Base-by-base conservation (phyloP, 2,797 vertebrate species). In the Dicrostonyx torquatus region DNA sequence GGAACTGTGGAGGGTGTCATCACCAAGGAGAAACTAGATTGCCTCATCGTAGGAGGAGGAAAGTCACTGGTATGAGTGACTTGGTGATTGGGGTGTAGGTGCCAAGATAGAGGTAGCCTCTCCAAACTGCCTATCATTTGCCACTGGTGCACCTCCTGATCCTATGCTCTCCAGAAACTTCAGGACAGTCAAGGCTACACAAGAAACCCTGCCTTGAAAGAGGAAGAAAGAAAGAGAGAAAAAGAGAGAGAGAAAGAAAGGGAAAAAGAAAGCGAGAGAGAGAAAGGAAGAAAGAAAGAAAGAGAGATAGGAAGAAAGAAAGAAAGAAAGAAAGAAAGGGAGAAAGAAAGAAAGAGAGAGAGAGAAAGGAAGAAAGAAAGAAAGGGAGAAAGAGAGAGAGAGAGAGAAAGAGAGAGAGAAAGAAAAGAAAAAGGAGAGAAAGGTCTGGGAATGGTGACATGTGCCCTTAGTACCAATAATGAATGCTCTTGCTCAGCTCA, bases 281-380 rank as follows among this genome's bases (percentile, higher is more conserved):
- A 43, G 43, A 43, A 43, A 43, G 43, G 43, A 43, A 43, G 43
- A 6, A 43, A 43, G 43, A 6, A 6, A 70, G n/a, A 10, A n/a
- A 20, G 68, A 18, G 20, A n/a, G n/a, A 4, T 18, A 20, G n/a
- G 4, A 29, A 75, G 6, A 9, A 29, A 75, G 6, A 20, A 18
- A 60, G 18, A 13, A 6, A 34, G 4, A 6, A 2, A 66, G 29
- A 1, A 31, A 34, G 29, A 14, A 13, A n/a, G 6, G 15, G 17
- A 53, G 4, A 53, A 5, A 1, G 5, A 55, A 6, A 2, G 17
- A 20, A 6, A 15, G 6, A 55, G 18, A 55, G 20, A 5, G 12
- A 50, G 13, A 50, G 48, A 50, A 50, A 50, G 48, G 13, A 13
- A 50, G 48, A 50, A 13, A 55, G 53, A 55, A 6, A 55, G 53